These are phyloP conservation scores for Porites evermanni DNA, from an alignment of 92 coral and sea anemone genomes.

Conservation along the genomic window DNA sequence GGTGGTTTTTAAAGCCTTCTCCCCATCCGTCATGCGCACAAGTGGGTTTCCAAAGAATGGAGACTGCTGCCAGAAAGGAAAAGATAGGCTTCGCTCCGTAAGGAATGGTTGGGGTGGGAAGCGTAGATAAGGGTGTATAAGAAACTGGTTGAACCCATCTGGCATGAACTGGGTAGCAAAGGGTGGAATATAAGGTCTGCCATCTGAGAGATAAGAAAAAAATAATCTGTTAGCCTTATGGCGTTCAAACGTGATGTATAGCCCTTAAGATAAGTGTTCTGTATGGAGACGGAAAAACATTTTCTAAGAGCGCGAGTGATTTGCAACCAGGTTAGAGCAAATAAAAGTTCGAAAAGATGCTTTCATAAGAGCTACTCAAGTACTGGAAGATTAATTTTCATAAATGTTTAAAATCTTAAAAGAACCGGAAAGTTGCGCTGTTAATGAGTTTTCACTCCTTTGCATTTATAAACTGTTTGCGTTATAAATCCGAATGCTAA, in stretches of 20 bases:
- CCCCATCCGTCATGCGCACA: conserved; percentile 30
- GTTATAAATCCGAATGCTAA: conserved; percentile 25
- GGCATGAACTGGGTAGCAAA: conserved; percentile 48
- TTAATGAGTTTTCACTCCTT: conserved; percentile 27
- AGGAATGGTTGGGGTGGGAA: conserved; percentile 54
- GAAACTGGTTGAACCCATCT: conserved; percentile 60
- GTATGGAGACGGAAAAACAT: no score
- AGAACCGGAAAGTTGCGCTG: conserved; percentile 28
- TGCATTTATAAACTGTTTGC: conserved; percentile 34
- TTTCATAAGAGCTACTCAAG: conserved; percentile 34
- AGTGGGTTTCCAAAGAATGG: conserved; percentile 33
- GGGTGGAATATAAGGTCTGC: conserved; percentile 46
- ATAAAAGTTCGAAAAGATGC: conserved; percentile 12
- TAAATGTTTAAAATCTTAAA: conserved; percentile 37
- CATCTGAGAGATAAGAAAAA: conserved; percentile 54
- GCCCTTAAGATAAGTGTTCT: no score
- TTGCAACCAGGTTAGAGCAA: conserved; percentile 2
- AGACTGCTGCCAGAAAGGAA: conserved; percentile 69
- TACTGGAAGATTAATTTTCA: conserved; percentile 25
- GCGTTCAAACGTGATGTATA: no score
- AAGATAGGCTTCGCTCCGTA: conserved; percentile 43
- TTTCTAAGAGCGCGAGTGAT: neutral
- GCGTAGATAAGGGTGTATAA: conserved; percentile 57
- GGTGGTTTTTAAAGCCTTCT: conserved; percentile 21
- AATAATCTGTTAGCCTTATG: conserved; percentile 17